Base-by-base conservation (phyloP, 2,888 invertebrate species). In the Pomacea canaliculata region DNA sequence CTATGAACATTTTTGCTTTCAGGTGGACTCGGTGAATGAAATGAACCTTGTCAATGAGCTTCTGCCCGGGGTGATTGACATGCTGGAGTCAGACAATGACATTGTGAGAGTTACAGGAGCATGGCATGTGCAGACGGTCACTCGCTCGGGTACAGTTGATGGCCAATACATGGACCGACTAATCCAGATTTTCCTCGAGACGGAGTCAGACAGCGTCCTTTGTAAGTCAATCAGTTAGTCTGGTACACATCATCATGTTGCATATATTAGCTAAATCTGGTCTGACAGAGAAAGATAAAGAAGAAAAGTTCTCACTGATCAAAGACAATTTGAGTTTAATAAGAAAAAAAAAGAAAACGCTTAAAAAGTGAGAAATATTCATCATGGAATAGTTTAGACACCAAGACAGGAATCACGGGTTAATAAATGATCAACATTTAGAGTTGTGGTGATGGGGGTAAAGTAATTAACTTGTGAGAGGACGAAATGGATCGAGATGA, bases 11-110 rank as follows among this genome's bases (percentile, higher is more conserved):
- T 37, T 37, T 5, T 37, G 37, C 37, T 37, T 60, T n/a, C 76
- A 81, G 80, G 76, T 81, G 70, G 27, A 62, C 12, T 74, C 78
- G 5, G 71, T 81, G 69, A 81, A 81, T 51, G 74, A 78, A 63
- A 7, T 71, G n/a, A 66, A 75, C 13, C 73, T 78, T 18, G 76
- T 74, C 51, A 63, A 65, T 18, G 70, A 73, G 5, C 37, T 79
- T 46, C 62, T 81, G 5, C 74, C 79, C 16, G 71, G 63, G 23
- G 67, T 80, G 13, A 48, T 83, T 13, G 65, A 71, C 16, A 23
- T 78, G 62, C 13, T 81, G 70, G 68, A 68, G 7, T 37, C 59
- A 16, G 81, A 81, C 13, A 79, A 80, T n/a, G 76, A 78, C 1
- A 70, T 63, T 49, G 66, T 80, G 0, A 59, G n/a, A 12, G 51